These are phyloP conservation scores for Drosophila ustulata DNA, from an alignment of 2,888 invertebrate genomes.

Conservation along the genomic window DNA sequence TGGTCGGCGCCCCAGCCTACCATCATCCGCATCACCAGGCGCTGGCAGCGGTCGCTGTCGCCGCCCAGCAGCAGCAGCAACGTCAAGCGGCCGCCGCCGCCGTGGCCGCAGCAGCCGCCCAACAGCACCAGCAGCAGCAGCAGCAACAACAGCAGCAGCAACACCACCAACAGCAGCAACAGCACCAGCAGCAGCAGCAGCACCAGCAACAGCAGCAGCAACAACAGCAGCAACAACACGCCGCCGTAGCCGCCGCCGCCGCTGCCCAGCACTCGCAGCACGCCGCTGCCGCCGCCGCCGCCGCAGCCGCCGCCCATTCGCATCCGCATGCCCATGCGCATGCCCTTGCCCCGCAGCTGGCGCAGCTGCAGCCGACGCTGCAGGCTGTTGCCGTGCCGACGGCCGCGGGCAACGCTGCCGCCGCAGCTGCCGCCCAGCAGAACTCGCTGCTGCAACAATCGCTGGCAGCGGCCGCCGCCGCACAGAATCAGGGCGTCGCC, in stretches of 20 bases:
- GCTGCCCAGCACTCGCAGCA: constrained; percentile 67
- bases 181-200: constrained; percentile 73
- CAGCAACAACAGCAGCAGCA: constrained; percentile 86
- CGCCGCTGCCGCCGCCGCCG: constrained; percentile 68
- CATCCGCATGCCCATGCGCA: constrained; percentile 69
- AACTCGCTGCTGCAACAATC: constrained; percentile 87
- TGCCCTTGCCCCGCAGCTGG: constrained; percentile 68
- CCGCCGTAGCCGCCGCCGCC: constrained; percentile 60
- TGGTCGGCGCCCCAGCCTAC: constrained; percentile 86
- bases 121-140: constrained; percentile 85
- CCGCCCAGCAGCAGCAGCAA: constrained; percentile 84
- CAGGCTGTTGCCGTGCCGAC: constrained; percentile 86
- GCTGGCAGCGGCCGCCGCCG: constrained; percentile 80
- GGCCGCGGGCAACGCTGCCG: constrained; percentile 86
- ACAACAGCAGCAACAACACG: constrained; percentile 67
- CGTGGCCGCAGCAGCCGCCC: constrained; percentile 87
- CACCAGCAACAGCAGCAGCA: constrained; percentile 75
- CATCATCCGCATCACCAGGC: constrained; percentile 85
- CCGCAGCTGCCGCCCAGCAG: constrained; percentile 86
- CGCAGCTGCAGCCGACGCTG: constrained; percentile 67
- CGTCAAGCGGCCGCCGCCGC: constrained; percentile 86
- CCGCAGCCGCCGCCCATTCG: constrained; percentile 68
- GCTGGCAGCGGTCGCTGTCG: constrained; percentile 89
- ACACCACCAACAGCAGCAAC: constrained; percentile 72
- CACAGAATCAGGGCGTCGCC: constrained; percentile 69